These are phyloP conservation scores for Germaria angustata DNA, from an alignment of 2,888 invertebrate species.

Conservation along the genomic window DNA sequence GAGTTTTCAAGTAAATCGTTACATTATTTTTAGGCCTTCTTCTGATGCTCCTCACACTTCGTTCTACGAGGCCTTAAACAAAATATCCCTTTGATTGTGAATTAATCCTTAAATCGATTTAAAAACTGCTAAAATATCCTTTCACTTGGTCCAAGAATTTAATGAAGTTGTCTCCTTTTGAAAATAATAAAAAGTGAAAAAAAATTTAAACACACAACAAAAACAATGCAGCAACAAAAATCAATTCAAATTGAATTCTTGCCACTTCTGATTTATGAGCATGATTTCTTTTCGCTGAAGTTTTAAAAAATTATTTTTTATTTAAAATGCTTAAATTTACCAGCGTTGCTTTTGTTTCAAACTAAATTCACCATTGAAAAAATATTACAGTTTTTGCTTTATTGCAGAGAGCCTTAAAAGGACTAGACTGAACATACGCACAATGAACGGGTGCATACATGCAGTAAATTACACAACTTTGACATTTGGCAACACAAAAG, in stretches of 20 bases:
- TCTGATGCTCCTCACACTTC: too few relatives aligned
- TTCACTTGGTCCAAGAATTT: too few relatives aligned
- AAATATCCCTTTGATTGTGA: too few relatives aligned
- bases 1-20: too few relatives aligned
- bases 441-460: constrained; percentile 51
- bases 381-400: neutral
- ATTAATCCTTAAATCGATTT: too few relatives aligned
- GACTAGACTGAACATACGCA: constrained; percentile 11
- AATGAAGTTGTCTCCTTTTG: too few relatives aligned
- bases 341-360: neutral
- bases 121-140: too few relatives aligned
- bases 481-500: constrained; percentile 57
- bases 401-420: neutral
- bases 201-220: too few relatives aligned
- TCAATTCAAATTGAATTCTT: constrained; percentile 3
- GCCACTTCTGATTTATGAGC: neutral
- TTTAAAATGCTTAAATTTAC: neutral
- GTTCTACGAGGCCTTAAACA: too few relatives aligned
- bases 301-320: neutral
- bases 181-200: too few relatives aligned
- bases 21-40: too few relatives aligned
- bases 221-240: neutral
- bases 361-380: neutral
- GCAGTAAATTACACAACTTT: constrained; percentile 65
- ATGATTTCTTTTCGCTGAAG: neutral